Percentiles rank a stretch among this genome's conserved stretches.
These are phyloP conservation scores for Cyclura pinguis DNA, from an alignment of 2,797 vertebrate genomes.

Conservation along the genomic window DNA sequence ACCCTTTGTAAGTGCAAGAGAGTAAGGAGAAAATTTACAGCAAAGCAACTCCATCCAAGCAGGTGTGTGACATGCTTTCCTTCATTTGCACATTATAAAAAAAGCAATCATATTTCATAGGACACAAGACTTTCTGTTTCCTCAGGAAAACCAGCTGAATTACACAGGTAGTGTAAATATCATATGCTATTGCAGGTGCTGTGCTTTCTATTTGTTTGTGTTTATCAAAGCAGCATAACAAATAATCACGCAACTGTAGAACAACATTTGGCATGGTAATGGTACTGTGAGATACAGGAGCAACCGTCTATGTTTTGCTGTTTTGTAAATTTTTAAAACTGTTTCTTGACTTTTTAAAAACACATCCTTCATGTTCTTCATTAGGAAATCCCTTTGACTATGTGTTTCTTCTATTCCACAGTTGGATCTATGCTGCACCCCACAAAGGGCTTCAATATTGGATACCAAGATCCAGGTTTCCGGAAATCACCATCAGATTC, in stretches of 20 bases:
- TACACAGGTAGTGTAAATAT: slow-evolving; percentile 80
- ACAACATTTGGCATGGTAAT: slow-evolving; percentile 68
- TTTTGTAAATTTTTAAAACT: slow-evolving; percentile 35
- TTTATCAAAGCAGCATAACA: slow-evolving; percentile 78
- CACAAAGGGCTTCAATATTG: not conserved
- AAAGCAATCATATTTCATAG: slow-evolving; percentile 71
- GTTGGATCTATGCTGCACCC: not conserved
- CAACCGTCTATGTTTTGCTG: slow-evolving; percentile 45
- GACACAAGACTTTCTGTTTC: slow-evolving; percentile 73
- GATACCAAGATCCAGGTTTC: not conserved
- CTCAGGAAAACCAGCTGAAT: slow-evolving; percentile 72
- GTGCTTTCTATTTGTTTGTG: slow-evolving; percentile 76
- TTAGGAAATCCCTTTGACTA: not conserved
- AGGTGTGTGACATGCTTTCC: slow-evolving; percentile 29
- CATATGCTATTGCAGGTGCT: slow-evolving; percentile 78
- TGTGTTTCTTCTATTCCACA: not conserved
- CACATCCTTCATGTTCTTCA: not conserved
- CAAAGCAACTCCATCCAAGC: slow-evolving; percentile 5
- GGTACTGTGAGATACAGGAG: slow-evolving; percentile 39
- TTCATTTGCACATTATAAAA: slow-evolving; percentile 56
- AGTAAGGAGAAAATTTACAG: not conserved
- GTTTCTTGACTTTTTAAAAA: not conserved
- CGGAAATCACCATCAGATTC: not conserved
- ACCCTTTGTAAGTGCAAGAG: not conserved
- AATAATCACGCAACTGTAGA: slow-evolving; percentile 77